Percentiles rank a stretch among this genome's conserved stretches.
phyloP scores from a whole-genome alignment of 2,797 vertebrate species.

The Myotis vivesi region DNA sequence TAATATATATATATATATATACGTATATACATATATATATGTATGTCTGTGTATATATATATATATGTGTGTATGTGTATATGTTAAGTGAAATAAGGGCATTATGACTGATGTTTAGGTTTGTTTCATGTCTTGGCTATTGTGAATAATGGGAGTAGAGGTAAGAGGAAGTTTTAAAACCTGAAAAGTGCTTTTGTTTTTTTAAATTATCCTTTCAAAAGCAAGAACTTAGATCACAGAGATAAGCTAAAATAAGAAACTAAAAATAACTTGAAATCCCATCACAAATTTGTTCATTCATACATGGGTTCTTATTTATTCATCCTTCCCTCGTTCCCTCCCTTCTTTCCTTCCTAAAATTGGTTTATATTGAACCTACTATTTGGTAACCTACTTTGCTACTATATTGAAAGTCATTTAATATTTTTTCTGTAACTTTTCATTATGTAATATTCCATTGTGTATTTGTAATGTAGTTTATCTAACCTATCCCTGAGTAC shows the following conservation, averaged over 20 bases:
- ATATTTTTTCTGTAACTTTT: constrained; percentile 20
- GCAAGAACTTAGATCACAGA: not conserved
- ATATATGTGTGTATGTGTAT: too few relatives aligned
- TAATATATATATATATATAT: not conserved
- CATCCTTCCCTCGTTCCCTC: not conserved
- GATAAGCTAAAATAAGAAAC: constrained; percentile 48
- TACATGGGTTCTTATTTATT: not conserved
- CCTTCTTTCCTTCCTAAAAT: not conserved
- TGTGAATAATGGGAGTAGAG: not conserved
- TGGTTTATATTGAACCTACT: not conserved
- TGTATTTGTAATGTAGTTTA: not conserved
- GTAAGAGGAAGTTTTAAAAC: not conserved
- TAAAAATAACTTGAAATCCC: constrained; percentile 15
- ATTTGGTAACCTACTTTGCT: not conserved
- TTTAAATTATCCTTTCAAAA: not conserved
- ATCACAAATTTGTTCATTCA: not conserved
- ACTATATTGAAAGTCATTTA: not conserved
- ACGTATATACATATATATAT: not conserved
- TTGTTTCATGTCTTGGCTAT: not conserved
- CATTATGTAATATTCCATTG: not conserved
- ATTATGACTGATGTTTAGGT: not conserved
- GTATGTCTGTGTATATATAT: not conserved
- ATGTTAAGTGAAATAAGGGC: not conserved
- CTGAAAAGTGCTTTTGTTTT: not conserved
- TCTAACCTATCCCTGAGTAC: not conserved